Evolutionary conservation across 2,113 vertebrate genomes (phyloP), one percentile per base, ranked within the genome.

Genomic region (Malurus alboscapulatus): DNA sequence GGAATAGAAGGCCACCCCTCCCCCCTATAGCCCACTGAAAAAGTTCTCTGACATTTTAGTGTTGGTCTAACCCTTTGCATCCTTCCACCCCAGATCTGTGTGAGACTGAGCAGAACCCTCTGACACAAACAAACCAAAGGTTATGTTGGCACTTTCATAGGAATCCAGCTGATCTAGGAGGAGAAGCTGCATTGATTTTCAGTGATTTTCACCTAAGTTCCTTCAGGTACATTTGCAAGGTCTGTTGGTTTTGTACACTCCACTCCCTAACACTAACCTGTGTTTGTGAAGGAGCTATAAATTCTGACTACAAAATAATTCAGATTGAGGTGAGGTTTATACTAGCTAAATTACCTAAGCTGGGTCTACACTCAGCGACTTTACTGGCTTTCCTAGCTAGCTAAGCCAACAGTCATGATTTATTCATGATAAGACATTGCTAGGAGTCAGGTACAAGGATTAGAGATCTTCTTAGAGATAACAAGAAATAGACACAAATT

Each of bases 1-100:
- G 14, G 50, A 81, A 68, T 2, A 53, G 36, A 62, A 77, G 42
- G 59, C 2, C 2, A 2, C 7, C 9, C 4, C 2, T 2, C 2
- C 7, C 9, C 4, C 10, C 2, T 7, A 48, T 2, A 22, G 10
- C 20, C 45, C 69, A 34, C 27, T 84, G 74, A 47, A 57, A 51
- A 66, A 19, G 12, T 54, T 76, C 32, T 48, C 53, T 48, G 68
- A n/a, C 7, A 18, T 26, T 61, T 50, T 19, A 29, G 12, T 32
- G 24, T 87, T 59, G 57, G 1, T 40, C 40, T 26, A 20, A 71
- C 84, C 16, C 17, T 81, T 78, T 87, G 40, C 34, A 80, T 32
- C 29, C 38, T 40, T 67, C 47, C 29, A 68, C 29, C 45, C 53
- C 68, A 71, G 27, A 63, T 42, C 36, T 74, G 21, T 12, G 44